Evolutionary conservation across 2,797 vertebrate species (phyloP), one percentile per base, ranked within the genome.

Genomic region (Peromyscus melanophrys): DNA sequence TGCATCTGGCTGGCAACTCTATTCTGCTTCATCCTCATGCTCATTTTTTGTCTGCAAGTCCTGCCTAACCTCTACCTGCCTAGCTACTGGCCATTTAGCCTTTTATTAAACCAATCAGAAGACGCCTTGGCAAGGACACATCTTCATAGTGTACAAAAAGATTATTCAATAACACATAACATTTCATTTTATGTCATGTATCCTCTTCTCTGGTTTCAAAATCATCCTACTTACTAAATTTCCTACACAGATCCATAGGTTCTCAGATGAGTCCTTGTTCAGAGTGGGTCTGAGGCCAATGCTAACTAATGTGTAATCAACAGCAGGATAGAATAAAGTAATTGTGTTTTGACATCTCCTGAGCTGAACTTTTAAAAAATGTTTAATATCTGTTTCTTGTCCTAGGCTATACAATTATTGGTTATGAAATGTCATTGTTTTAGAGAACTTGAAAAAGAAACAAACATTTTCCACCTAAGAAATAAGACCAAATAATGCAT

Each of bases 371-470:
- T 69, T 59, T 34, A 76, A 55, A 83, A 23, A 0, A 57, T 46
- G 80, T n/a, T 78, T 7, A 69, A n/a, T 52, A 93, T 92, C 1
- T 21, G 46, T 80, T 90, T 57, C 10, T 81, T 80, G 43, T 93
- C 83, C 94, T 4, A 75, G 94, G 9, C 61, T 59, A 57, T 27
- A 57, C 37, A 94, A 77, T 89, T 97, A 97, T 84, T 94, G 12
- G 10, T 90, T 34, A 67, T 94, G 31, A 90, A 80, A 14, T 84
- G 1, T 92, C 91, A 81, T 76, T 92, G 87, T 16, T 97, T 97
- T 97, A 86, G 27, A 5, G 77, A 4, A 75, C 8, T 25, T 61
- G 1, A 78, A 29, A 3, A 76, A 14, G 7, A 88, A 90, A 93
- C 4, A 65, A 92, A 88, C 78, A 92, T 55, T 88, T 97, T 71